These are phyloP conservation scores for Morbakka virulenta DNA, from an alignment of 30 jellyfish, hydroid and myxozoan genomes.

Conservation along the genomic window DNA sequence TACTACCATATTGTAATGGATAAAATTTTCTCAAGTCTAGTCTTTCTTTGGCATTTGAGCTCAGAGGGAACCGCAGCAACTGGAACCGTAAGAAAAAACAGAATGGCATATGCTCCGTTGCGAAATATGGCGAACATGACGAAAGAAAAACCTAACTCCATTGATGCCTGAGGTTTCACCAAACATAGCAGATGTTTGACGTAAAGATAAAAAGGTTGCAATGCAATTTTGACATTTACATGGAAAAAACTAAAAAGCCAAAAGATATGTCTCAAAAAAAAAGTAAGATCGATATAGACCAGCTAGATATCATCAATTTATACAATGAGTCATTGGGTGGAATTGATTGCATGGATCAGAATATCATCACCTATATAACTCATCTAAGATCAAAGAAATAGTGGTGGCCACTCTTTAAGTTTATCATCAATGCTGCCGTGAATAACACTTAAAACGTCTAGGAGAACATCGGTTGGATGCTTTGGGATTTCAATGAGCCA, in stretches of 20 bases:
- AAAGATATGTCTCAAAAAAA: neutral
- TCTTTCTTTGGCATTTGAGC: neutral
- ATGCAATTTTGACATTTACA: neutral
- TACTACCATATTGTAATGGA: neutral
- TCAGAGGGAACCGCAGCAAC: neutral
- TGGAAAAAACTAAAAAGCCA: neutral
- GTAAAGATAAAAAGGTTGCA: neutral
- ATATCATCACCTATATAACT: neutral
- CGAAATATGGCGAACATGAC: neutral
- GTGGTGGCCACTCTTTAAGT: neutral
- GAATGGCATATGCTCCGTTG: neutral
- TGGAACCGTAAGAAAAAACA: neutral
- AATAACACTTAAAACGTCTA: neutral
- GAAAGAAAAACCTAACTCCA: neutral
- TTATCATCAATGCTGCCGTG: neutral
- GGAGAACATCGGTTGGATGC: neutral
- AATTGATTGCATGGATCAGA: neutral
- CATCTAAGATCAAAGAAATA: neutral
- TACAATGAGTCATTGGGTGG: neutral
- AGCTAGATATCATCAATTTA: neutral
- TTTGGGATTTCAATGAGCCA: neutral
- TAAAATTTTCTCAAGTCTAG: neutral
- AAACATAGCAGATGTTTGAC: neutral
- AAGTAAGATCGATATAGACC: neutral
- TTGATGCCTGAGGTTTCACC: neutral